phyloP scores from a whole-genome alignment of 2,113 vertebrate genomes.

The Antechinus stuartii region DNA sequence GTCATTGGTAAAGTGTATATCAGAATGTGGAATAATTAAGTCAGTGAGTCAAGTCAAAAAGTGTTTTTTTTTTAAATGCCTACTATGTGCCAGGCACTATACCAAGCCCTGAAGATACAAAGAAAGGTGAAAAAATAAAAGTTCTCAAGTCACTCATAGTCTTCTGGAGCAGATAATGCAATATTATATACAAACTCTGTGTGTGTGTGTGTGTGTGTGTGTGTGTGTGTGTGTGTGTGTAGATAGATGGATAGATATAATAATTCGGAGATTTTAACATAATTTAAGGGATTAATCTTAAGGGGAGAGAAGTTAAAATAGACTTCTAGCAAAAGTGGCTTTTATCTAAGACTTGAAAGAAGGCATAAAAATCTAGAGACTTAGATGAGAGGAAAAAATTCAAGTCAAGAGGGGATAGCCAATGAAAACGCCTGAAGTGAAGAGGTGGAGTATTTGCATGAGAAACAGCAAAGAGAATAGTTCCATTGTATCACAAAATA shows the following conservation, averaged over 20 bases:
- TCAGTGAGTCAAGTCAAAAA: not conserved
- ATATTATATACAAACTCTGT: not conserved
- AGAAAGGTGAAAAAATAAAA: not conserved
- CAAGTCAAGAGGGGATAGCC: not conserved
- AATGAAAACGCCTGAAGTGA: not conserved
- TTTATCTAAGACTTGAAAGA: not conserved
- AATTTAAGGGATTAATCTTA: not conserved
- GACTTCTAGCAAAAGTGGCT: not conserved
- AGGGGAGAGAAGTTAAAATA: not conserved
- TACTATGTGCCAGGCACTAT: not conserved
- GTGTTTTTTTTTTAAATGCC: not conserved
- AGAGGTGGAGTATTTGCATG: not conserved
- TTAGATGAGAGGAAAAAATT: not conserved
- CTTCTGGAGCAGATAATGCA: not conserved
- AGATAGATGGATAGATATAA: not conserved
- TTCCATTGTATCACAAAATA: not conserved
- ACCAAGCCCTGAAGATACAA: not conserved
- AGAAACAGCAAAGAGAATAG: not conserved
- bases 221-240: no score
- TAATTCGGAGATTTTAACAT: not conserved
- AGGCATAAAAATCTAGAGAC: not conserved
- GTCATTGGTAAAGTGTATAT: not conserved
- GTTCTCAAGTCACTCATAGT: not conserved
- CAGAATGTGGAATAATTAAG: not conserved
- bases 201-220: no score